These are phyloP conservation scores for Phyllotis vaccarum DNA, from an alignment of 2,797 vertebrate genomes.

Conservation along the genomic window DNA sequence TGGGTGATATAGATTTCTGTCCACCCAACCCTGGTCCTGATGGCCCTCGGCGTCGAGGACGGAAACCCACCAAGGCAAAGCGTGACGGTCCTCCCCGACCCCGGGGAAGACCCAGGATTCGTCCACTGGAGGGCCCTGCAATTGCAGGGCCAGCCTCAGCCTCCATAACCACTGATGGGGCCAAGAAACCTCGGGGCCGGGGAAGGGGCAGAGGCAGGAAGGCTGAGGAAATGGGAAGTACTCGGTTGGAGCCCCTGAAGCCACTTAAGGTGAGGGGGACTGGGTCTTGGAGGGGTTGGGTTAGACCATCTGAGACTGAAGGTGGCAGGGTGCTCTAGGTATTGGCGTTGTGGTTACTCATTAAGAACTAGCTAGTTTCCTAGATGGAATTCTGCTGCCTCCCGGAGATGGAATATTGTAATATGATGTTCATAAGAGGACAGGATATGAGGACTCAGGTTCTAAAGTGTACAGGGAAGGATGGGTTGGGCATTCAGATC, in stretches of 20 bases:
- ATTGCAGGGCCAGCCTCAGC: neutral
- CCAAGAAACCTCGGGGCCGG: slow-evolving; percentile 91
- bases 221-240: slow-evolving; percentile 86
- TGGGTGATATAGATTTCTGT: slow-evolving; percentile 95
- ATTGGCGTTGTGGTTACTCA: neutral
- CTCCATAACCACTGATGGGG: slow-evolving; percentile 77
- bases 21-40: slow-evolving; percentile 89
- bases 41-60: slow-evolving; percentile 93
- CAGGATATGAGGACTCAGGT: accelerated
- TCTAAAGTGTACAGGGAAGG: neutral
- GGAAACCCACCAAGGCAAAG: slow-evolving; percentile 95
- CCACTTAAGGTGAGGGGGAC: slow-evolving; percentile 92
- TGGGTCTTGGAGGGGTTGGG: neutral
- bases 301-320: neutral
- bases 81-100: slow-evolving; percentile 95
- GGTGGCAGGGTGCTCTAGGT: neutral
- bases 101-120: slow-evolving; percentile 94
- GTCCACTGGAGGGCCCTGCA: slow-evolving; percentile 89
- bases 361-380: neutral
- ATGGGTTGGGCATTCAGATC: accelerated
- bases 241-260: slow-evolving; percentile 91
- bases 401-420: neutral
- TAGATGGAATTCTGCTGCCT: neutral
- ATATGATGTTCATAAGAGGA: neutral
- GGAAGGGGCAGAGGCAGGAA: slow-evolving; percentile 93